Conservation (phyloP, 2,113 vertebrate genomes). For the Ceyx cyanopectus region DNA sequence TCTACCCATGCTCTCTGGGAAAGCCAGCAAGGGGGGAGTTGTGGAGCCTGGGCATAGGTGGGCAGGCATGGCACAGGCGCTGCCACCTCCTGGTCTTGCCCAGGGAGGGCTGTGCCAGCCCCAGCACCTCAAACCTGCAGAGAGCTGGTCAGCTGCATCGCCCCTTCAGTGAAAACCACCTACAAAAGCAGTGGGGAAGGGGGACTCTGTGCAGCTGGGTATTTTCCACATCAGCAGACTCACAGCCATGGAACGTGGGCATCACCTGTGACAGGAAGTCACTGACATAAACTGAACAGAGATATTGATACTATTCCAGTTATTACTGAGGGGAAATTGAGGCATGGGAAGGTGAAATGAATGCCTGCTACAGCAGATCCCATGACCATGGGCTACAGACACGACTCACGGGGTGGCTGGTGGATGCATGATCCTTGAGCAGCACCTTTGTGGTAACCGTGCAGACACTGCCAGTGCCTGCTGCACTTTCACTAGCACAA, state of each 20-base stretch:
- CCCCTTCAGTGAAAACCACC: not conserved
- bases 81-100: not conserved
- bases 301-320: rapidly evolving
- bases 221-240: not conserved
- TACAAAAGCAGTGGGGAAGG: not conserved
- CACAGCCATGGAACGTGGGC: not conserved
- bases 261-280: not conserved
- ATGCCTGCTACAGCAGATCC: not conserved
- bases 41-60: not conserved
- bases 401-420: not conserved
- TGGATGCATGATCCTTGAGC: not conserved
- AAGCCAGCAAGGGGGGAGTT: rapidly evolving
- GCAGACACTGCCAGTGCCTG: rapidly evolving
- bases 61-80: rapidly evolving
- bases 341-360: not conserved
- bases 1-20: not conserved
- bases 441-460: not conserved
- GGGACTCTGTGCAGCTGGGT: not conserved
- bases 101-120: not conserved
- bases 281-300: rapidly evolving
- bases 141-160: not conserved
- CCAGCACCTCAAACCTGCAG: not conserved
- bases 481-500: not conserved
- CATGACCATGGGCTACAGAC: not conserved
- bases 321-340: not conserved